These are phyloP conservation scores for Salmo trutta DNA, from an alignment of 2,797 vertebrate species.

Conservation along the genomic window DNA sequence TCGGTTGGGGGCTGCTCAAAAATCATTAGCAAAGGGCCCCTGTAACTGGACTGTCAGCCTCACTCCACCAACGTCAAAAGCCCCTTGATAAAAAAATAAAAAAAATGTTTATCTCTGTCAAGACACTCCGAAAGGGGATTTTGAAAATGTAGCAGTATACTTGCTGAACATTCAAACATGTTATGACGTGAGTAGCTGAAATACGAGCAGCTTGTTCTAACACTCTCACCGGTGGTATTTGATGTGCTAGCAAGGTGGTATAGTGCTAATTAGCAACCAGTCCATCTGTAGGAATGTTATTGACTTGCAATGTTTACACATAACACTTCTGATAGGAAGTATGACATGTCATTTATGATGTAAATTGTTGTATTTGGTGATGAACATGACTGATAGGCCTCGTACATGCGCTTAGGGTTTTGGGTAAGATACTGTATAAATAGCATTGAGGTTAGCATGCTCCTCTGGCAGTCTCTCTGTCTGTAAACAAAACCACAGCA, in stretches of 20 bases:
- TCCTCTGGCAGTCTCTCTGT: neutral
- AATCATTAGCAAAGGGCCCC: conserved; percentile 95
- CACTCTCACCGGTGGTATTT: conserved; percentile 43
- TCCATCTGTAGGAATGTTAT: conserved; percentile 53
- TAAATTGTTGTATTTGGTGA: neutral
- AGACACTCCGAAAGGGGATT: conserved; percentile 51
- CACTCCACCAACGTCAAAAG: conserved; percentile 75
- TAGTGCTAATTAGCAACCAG: conserved; percentile 65
- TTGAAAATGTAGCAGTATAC: conserved; percentile 58
- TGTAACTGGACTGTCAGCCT: conserved; percentile 88
- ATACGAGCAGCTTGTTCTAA: conserved; percentile 62
- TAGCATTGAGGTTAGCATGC: neutral
- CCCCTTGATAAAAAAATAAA: conserved; percentile 56
- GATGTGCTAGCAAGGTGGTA: conserved; percentile 55
- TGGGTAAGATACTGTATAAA: neutral
- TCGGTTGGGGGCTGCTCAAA: conserved; percentile 94
- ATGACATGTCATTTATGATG: neutral
- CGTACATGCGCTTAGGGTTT: neutral
- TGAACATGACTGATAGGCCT: neutral
- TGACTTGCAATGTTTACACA: conserved; percentile 34
- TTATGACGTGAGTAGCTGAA: conserved; percentile 45
- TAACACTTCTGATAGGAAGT: conserved; percentile 17
- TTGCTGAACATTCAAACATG: conserved; percentile 68
- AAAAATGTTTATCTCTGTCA: conserved; percentile 75
- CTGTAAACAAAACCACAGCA: neutral